phyloP scores from a whole-genome alignment of 2,888 invertebrate genomes.

The Willowsia nigromaculata region DNA sequence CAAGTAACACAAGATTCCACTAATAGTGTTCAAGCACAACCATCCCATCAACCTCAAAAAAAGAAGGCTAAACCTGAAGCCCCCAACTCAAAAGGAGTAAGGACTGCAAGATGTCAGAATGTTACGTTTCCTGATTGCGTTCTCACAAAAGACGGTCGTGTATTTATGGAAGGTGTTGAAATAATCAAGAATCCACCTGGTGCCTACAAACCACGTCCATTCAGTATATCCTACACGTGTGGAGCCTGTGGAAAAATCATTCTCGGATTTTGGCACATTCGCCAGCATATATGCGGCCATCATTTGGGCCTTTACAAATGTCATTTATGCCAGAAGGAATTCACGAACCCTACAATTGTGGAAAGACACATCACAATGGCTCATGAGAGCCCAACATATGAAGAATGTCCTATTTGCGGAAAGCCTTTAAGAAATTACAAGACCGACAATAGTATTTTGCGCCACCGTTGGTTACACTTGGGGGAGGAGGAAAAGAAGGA shows the following conservation, averaged over 20 bases:
- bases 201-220: not conserved
- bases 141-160: constrained; percentile 37
- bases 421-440: not conserved
- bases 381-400: not conserved
- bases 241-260: constrained; percentile 36
- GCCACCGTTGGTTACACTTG: constrained; percentile 51
- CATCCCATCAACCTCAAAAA: not conserved
- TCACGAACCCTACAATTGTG: not conserved
- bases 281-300: constrained; percentile 52
- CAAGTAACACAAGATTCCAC: not conserved
- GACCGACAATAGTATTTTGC: not conserved
- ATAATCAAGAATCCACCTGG: constrained; percentile 55
- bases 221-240: constrained; percentile 16
- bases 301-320: constrained; percentile 61
- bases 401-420: constrained; percentile 24
- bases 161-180: constrained; percentile 59
- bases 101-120: not conserved
- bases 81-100: not conserved
- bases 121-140: constrained; percentile 44
- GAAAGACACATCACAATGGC: not conserved
- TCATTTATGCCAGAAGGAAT: constrained; percentile 36
- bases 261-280: constrained; percentile 24
- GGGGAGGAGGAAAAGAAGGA: constrained; percentile 56
- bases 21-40: not conserved
- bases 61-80: not conserved